phyloP scores from a whole-genome alignment of 1,140 invertebrate genomes.

The Habropoda laboriosa region DNA sequence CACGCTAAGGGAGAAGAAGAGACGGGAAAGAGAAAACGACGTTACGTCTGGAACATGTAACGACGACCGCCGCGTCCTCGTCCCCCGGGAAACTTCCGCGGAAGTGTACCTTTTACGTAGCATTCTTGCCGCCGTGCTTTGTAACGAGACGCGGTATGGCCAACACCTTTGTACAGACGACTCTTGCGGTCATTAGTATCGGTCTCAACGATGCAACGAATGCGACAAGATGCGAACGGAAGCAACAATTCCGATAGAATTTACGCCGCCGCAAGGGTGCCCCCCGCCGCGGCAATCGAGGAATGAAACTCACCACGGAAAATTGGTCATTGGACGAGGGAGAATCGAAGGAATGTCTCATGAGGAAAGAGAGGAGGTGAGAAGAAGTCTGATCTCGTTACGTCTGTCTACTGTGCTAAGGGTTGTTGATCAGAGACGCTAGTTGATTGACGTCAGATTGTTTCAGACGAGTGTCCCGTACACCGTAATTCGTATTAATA shows the following conservation, averaged over 20 bases:
- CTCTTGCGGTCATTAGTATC: constrained; percentile 14
- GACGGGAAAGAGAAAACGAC: constrained; percentile 4
- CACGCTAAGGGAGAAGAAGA: background rate
- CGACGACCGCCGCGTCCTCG: constrained; percentile 1
- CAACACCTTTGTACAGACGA: background rate
- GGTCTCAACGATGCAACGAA: constrained; percentile 1
- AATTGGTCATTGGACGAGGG: no score
- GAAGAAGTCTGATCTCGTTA: background rate
- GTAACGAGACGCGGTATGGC: background rate
- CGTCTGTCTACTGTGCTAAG: background rate
- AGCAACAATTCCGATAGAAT: constrained; percentile 18
- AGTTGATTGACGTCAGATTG: no score
- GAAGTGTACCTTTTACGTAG: constrained; percentile 10
- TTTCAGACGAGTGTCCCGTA: no score
- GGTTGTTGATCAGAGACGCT: no score
- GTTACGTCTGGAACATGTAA: constrained; percentile 40
- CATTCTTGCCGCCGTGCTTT: background rate
- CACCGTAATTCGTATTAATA: no score
- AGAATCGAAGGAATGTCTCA: background rate
- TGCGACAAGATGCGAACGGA: background rate
- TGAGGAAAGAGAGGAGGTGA: background rate
- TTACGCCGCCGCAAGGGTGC: background rate
- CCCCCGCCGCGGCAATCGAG: background rate
- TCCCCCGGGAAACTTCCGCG: constrained; percentile 12
- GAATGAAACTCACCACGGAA: background rate